Conservation (phyloP, 2,113 vertebrate species). For the Xerus inauris region DNA sequence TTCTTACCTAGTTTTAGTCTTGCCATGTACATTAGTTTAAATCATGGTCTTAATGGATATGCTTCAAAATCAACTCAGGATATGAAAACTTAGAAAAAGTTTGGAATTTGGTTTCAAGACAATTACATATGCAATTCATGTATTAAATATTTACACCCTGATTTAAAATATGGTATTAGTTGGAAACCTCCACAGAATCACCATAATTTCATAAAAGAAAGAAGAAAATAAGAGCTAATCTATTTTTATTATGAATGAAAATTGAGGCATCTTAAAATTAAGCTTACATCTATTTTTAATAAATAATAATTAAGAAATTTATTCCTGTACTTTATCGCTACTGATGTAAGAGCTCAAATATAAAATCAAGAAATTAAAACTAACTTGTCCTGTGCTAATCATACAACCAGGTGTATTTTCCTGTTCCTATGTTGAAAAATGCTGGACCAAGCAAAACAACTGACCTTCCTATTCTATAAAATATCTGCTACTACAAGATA, state of each 20-base stretch:
- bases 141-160: not conserved
- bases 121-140: conserved; percentile 15
- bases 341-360: conserved; percentile 24
- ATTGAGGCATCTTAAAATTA: not conserved
- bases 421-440: not conserved
- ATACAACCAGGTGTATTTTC: not conserved
- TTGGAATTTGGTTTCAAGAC: not conserved
- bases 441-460: not conserved
- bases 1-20: conserved; percentile 14
- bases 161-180: not conserved
- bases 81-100: not conserved
- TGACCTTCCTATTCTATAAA: not conserved
- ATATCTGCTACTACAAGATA: not conserved
- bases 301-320: not conserved
- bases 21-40: not conserved
- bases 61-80: not conserved
- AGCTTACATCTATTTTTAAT: not conserved
- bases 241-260: not conserved
- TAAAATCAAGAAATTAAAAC: conserved; percentile 44
- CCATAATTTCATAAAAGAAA: conserved; percentile 23
- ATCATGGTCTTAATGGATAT: not conserved
- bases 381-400: not conserved
- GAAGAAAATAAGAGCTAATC: conserved; percentile 32
- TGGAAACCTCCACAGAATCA: not conserved
- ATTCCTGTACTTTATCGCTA: not conserved